phyloP scores from a whole-genome alignment of 2,888 invertebrate species.

The Trisateles emortualis region DNA sequence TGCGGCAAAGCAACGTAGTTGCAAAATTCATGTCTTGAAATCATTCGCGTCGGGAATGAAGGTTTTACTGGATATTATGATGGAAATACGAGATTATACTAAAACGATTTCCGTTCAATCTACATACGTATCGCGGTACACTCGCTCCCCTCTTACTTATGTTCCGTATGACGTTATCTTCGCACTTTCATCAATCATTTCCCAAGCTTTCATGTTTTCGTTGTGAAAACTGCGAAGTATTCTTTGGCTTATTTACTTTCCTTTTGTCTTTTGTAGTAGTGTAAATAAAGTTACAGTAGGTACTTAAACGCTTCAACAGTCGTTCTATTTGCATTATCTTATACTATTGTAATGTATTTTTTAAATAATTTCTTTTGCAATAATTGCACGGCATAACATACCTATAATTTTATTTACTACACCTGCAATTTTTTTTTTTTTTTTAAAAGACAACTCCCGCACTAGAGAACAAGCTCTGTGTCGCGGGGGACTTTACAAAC shows the following conservation, averaged over 20 bases:
- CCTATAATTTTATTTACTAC: too few relatives aligned
- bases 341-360: too few relatives aligned
- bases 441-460: too few relatives aligned
- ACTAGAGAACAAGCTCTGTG: too few relatives aligned
- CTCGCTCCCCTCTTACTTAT: slow-evolving; percentile 10
- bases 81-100: slow-evolving; percentile 44
- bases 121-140: slow-evolving; percentile 21
- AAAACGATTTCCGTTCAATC: slow-evolving; percentile 49
- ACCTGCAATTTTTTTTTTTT: too few relatives aligned
- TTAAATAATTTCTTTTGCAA: too few relatives aligned
- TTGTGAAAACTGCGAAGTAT: slow-evolving; percentile 5
- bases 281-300: too few relatives aligned
- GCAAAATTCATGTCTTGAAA: slow-evolving; percentile 21
- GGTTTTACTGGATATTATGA: slow-evolving; percentile 35
- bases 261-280: neutral
- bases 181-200: slow-evolving; percentile 24
- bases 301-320: too few relatives aligned
- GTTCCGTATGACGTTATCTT: slow-evolving; percentile 16
- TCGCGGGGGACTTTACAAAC: too few relatives aligned
- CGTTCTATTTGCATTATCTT: too few relatives aligned
- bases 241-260: slow-evolving; percentile 1
- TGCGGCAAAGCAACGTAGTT: neutral
- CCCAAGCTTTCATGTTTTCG: slow-evolving; percentile 8
- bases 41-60: slow-evolving; percentile 12
- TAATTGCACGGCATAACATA: too few relatives aligned